These are phyloP conservation scores for Drosophila micromelanica DNA, from an alignment of 1,140 invertebrate genomes.

Conservation along the genomic window DNA sequence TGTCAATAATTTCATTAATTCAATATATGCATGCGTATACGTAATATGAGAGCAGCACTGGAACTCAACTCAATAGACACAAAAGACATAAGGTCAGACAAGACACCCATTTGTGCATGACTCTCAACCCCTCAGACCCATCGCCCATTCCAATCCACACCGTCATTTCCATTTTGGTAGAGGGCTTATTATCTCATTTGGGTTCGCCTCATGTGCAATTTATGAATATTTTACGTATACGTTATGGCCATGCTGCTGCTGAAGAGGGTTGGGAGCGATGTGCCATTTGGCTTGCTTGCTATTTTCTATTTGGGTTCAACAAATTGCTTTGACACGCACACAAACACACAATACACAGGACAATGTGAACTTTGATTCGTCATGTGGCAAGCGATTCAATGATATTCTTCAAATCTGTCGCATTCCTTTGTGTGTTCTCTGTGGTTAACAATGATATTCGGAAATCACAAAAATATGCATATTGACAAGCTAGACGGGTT, in stretches of 20 bases:
- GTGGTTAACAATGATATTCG: constrained; percentile 9
- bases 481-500: no score
- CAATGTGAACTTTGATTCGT: constrained; percentile 23
- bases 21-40: constrained; percentile 66
- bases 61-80: neutral
- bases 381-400: constrained; percentile 7
- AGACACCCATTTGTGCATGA: no score
- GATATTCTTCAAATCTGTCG: neutral
- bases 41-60: constrained; percentile 54
- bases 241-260: constrained; percentile 34
- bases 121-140: no score
- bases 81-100: no score
- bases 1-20: constrained; percentile 77
- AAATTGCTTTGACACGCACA: constrained; percentile 41
- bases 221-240: constrained; percentile 72
- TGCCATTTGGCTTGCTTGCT: constrained; percentile 20
- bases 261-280: constrained; percentile 13
- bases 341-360: constrained; percentile 14
- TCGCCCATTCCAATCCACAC: neutral
- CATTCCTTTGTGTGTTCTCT: constrained; percentile 8
- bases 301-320: constrained; percentile 36
- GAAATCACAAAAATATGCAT: neutral
- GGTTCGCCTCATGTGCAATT: constrained; percentile 49
- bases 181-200: constrained; percentile 62
- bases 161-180: neutral